Conservation (phyloP, 2,797 vertebrate species). For the Stomatorhinus walkeri region DNA sequence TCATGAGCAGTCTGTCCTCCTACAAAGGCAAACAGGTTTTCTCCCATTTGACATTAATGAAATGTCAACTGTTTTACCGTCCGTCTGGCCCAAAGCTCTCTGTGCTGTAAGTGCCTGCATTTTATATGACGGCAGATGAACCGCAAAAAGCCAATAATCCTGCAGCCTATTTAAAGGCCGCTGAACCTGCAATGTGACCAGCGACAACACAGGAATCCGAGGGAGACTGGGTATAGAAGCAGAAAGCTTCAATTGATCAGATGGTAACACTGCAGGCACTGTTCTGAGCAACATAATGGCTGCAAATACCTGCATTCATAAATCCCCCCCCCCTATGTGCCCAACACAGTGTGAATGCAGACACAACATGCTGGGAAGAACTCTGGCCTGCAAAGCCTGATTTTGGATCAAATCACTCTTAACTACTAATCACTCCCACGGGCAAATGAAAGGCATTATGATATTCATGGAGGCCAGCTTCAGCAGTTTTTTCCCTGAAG, state of each 20-base stretch:
- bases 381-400: not conserved
- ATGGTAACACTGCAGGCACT: not conserved
- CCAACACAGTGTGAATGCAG: not conserved
- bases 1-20: not conserved
- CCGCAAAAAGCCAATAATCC: slow-evolving; percentile 18
- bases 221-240: not conserved
- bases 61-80: not conserved
- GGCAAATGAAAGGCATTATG: not conserved
- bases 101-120: not conserved
- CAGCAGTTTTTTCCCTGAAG: not conserved
- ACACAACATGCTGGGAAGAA: not conserved
- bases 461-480: not conserved
- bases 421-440: not conserved
- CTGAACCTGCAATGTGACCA: not conserved
- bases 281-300: not conserved
- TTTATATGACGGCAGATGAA: not conserved
- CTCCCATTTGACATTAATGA: not conserved
- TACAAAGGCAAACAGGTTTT: not conserved
- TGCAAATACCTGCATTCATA: not conserved
- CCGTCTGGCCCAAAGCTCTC: not conserved
- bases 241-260: slow-evolving; percentile 20
- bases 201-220: not conserved
- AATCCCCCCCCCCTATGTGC: not conserved
- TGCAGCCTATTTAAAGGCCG: slow-evolving; percentile 13
- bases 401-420: not conserved